These are phyloP conservation scores for Antennarius maculatus DNA, from an alignment of 2,797 vertebrate genomes.

Conservation along the genomic window DNA sequence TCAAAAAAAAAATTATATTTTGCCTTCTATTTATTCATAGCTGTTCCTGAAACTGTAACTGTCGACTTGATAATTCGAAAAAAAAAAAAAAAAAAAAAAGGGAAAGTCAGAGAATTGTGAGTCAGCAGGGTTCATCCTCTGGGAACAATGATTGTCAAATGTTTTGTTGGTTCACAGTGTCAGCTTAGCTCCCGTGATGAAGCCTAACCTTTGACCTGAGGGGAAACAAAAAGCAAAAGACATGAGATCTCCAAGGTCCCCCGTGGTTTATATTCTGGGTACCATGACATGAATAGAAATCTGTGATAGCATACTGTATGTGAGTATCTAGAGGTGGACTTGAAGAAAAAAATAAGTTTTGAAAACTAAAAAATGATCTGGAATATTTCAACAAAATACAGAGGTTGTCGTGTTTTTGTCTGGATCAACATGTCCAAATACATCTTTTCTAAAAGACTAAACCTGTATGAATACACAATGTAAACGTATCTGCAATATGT, in stretches of 20 bases:
- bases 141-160: background rate
- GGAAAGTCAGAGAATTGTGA: background rate
- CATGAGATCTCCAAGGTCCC: background rate
- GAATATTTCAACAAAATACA: background rate
- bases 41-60: background rate
- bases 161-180: background rate
- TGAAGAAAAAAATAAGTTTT: background rate
- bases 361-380: background rate
- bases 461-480: background rate
- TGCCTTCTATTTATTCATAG: background rate
- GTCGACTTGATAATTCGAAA: background rate
- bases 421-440: background rate
- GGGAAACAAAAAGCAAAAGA: background rate
- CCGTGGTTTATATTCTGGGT: background rate
- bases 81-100: background rate
- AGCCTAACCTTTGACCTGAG: too few relatives aligned
- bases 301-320: too few relatives aligned
- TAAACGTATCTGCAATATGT: constrained; percentile 1
- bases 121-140: background rate
- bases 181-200: background rate
- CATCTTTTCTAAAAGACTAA: background rate
- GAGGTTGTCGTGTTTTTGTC: background rate
- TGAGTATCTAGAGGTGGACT: background rate
- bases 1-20: too few relatives aligned
- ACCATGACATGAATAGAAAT: background rate